These are phyloP conservation scores for Brachypalpus laphriformis DNA, from an alignment of 2,888 invertebrate species.

Conservation along the genomic window DNA sequence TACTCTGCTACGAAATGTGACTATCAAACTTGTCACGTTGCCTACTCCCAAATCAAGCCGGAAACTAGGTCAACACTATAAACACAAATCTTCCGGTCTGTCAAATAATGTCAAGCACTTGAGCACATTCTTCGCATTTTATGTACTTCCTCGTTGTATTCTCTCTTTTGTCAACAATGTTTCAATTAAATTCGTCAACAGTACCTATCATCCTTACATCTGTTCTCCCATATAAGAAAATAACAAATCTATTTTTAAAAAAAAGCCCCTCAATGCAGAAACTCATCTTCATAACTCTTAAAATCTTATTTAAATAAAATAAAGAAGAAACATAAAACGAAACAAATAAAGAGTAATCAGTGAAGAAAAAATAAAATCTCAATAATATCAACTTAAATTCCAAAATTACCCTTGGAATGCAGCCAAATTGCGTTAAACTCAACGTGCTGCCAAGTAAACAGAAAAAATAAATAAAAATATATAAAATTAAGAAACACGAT, in stretches of 20 bases:
- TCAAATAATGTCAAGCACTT: neutral
- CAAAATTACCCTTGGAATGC: conserved; percentile 45
- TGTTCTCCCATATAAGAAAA: neutral
- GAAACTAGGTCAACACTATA: conserved; percentile 16
- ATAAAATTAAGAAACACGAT: neutral
- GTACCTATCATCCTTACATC: neutral
- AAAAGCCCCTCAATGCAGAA: neutral
- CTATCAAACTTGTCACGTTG: neutral
- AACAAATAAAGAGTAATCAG: conserved; percentile 3
- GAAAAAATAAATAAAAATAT: neutral
- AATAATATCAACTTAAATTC: conserved; percentile 11
- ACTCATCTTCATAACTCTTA: neutral
- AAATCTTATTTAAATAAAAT: neutral
- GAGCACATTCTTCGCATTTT: neutral
- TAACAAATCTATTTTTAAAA: conserved; percentile 8
- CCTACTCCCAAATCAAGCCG: neutral
- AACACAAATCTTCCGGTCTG: neutral
- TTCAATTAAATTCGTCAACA: conserved; percentile 3
- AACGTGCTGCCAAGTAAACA: conserved; percentile 50
- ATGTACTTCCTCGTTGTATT: conserved; percentile 17
- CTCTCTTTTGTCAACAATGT: neutral
- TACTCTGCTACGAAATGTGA: neutral
- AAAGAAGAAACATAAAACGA: neutral
- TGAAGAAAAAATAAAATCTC: neutral
- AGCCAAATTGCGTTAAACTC: conserved; percentile 33